Base-by-base conservation (phyloP, 2,113 vertebrate species). In the Microcebus lehilahytsara region DNA sequence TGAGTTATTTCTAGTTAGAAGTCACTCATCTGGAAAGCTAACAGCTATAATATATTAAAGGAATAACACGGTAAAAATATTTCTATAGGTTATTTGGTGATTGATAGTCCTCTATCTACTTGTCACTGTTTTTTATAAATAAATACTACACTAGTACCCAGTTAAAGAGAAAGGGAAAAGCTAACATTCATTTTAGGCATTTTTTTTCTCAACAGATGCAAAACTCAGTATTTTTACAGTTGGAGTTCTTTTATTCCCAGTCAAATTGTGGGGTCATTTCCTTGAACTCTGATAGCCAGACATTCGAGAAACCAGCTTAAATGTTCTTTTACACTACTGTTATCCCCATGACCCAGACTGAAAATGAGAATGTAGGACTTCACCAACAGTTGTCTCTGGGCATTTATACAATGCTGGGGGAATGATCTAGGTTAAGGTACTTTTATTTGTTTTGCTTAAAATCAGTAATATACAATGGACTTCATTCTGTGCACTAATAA, bases 1-100 rank as follows among this genome's bases (percentile, higher is more conserved):
- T 17, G 34, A 64, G 16, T 46, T 95, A 51, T 84, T 92, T 97
- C 27, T 79, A 74, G n/a, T 49, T 80, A 74, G 58, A 95, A 92
- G 49, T 85, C 64, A 90, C 49, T 93, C 9, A 90, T 0, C 34
- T 14, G 69, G 11, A 56, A 74, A 27, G 22, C 16, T 16, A 91
- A 80, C 89, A 56, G 34, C 62, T 46, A 2, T 37, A 67, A 75
- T 56, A 67, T 53, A 60, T 49, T 53, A 83, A 96, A 92, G 49
- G 22, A 66, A 96, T 9, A 91, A n/a, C 32, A 69, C 0, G 37
- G 32, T 37, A 30, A 93, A 90, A 79, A 69, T n/a, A 92, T 62
- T 75, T 34, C 60, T 60, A 71, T 74, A 42, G 37, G 58, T 89
- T 87, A 86, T 20, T 56, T 96, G 42, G 9, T 53, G 40, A 74